phyloP scores from a whole-genome alignment of 2,888 invertebrate genomes.

The Apamea monoglypha region DNA sequence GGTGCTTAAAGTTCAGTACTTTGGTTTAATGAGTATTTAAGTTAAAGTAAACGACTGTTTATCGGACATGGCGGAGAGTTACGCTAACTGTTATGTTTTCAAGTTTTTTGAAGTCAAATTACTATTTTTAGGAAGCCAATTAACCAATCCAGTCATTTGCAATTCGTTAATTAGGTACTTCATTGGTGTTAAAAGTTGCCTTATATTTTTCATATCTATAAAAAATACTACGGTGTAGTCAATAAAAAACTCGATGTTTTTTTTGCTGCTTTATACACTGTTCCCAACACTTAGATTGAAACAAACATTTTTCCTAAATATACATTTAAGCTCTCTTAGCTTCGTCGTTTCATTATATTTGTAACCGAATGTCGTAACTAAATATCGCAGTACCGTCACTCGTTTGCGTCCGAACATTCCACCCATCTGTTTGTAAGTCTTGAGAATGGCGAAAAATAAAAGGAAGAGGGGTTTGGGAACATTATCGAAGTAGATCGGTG shows the following conservation, averaged over 20 bases:
- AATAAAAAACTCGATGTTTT: neutral
- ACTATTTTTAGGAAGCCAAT: neutral
- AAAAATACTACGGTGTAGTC: neutral
- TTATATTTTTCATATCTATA: neutral
- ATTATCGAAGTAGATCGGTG: conserved; percentile 77
- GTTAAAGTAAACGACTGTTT: conserved; percentile 57
- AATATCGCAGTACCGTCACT: conserved; percentile 21
- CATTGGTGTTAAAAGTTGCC: neutral
- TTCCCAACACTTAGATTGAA: neutral
- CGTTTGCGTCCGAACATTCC: conserved; percentile 43
- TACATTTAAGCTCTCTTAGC: neutral
- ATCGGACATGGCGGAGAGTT: conserved; percentile 44
- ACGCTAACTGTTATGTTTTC: conserved; percentile 28
- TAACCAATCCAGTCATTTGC: neutral
- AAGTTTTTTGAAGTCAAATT: conserved; percentile 2
- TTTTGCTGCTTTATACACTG: neutral
- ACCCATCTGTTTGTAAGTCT: conserved; percentile 65
- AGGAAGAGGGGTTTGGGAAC: conserved; percentile 72
- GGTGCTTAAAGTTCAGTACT: conserved; percentile 54
- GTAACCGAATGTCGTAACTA: conserved; percentile 26
- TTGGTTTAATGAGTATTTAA: conserved; percentile 63
- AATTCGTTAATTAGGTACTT: neutral
- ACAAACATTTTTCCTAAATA: neutral
- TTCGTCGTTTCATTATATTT: conserved; percentile 29
- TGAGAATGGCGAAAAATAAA: conserved; percentile 72